Conservation (phyloP, 2,797 vertebrate species). For the Coccyzus lansbergi region DNA sequence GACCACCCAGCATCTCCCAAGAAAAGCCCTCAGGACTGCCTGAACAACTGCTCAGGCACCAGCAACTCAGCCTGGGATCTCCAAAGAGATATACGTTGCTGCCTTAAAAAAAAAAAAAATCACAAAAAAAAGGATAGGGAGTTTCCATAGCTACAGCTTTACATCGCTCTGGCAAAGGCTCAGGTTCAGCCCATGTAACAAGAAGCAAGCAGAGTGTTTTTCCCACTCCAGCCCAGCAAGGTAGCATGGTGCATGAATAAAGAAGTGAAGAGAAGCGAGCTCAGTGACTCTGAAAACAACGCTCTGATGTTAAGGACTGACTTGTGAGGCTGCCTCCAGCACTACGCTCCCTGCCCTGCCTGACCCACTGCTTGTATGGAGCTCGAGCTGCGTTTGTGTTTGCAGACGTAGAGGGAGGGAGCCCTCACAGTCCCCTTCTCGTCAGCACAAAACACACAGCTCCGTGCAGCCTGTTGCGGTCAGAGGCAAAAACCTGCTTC, state of each 20-base stretch:
- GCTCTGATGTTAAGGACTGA: not conserved
- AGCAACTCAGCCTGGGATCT: not conserved
- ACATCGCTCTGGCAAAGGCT: not conserved
- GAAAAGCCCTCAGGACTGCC: not conserved
- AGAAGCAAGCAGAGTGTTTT: not conserved
- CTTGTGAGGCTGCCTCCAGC: accelerated
- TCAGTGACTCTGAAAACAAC: not conserved
- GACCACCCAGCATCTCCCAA: not conserved
- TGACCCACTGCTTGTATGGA: not conserved
- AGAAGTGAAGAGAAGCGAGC: not conserved
- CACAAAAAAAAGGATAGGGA: not conserved
- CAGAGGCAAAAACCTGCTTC: not conserved
- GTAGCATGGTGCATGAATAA: not conserved
- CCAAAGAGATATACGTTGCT: not conserved
- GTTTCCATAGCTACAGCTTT: conserved; percentile 72
- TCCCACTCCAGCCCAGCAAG: not conserved
- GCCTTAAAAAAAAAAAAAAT: not conserved
- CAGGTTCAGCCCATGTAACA: not conserved
- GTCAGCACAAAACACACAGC: accelerated
- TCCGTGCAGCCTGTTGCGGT: accelerated
- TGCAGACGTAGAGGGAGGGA: not conserved
- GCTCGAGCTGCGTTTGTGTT: not conserved
- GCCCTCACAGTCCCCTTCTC: not conserved
- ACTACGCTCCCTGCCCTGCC: accelerated
- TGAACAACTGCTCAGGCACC: not conserved